Evolutionary conservation across 1,140 invertebrate genomes (phyloP), one percentile per base, ranked within the genome.

Genomic region (Rhizoglyphus robini): DNA sequence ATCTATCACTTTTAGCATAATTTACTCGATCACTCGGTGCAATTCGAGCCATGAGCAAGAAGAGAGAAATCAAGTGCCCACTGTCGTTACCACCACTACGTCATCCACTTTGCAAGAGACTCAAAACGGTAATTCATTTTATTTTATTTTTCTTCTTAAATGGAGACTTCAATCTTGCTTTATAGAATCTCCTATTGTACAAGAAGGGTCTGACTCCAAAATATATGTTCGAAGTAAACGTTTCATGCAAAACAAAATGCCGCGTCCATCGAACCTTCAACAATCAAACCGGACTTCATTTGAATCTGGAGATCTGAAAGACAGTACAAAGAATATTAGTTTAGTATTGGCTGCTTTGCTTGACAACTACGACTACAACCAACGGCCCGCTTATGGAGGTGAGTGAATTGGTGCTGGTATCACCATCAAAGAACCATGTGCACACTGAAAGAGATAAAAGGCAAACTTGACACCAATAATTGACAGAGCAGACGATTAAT

Each of bases 351-450:
- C 91, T 71, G 88, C 88, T 72, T 77, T 93, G 8, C 76, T 92
- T 48, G 86, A 88, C 73, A 87, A 90, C 71, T 95, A 95, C 72
- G 90, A 95, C 75, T 89, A 87, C 71, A 88, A 86, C 11, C 87
- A 93, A 68, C 76, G 91, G 51, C 90, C 91, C 3, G 83, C 85
- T 71, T 87, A 88, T 71, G 86, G 87, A 71, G 87, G 84, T 86
- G 74, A 79, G 70, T 32, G n/a, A n/a, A n/a, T n/a, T n/a, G 0
- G 23, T 3, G 23, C 23, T 20, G 8, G 23, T 15, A 20, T 25
- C 48, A 15, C 36, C 27, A 32, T n/a, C n/a, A n/a, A n/a, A n/a
- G n/a, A n/a, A n/a, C n/a, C n/a, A n/a, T 46, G 41, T 46, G 15
- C 15, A 23, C 41, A 15, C 41, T 46, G 41, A 46, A 46, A 23